Conservation (phyloP, 2,113 vertebrate genomes). For the Probosciger aterrimus region DNA sequence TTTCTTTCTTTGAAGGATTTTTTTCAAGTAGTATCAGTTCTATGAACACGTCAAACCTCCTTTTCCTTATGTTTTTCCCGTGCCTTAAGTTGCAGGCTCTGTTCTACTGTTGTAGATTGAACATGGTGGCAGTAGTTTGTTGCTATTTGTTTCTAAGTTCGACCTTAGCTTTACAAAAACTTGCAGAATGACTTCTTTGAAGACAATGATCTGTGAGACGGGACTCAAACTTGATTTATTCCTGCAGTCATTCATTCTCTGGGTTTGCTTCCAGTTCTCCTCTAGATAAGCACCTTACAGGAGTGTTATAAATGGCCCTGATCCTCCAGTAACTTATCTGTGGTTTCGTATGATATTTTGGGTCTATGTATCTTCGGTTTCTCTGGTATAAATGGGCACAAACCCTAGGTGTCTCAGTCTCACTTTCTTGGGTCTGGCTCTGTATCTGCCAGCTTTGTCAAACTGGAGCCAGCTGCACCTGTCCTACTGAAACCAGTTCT, state of each 20-base stretch:
- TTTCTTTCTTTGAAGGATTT: neutral
- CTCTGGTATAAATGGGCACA: neutral
- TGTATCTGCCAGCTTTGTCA: neutral
- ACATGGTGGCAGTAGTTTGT: neutral
- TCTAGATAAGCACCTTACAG: neutral
- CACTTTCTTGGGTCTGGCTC: neutral
- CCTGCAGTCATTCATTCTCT: neutral
- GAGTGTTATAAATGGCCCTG: neutral
- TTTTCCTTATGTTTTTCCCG: neutral
- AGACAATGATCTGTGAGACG: neutral
- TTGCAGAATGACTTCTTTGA: neutral
- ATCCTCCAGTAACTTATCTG: neutral
- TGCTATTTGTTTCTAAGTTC: neutral
- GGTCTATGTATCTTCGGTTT: neutral
- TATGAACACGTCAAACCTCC: rapidly evolving
- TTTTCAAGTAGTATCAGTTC: neutral
- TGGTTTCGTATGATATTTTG: neutral
- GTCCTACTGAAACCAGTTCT: neutral
- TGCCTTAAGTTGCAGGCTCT: neutral
- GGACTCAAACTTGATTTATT: neutral
- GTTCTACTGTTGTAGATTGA: neutral
- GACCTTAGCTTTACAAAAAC: neutral
- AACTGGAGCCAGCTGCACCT: neutral
- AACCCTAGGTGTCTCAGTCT: neutral
- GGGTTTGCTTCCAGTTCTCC: neutral